Base-by-base conservation (phyloP, 2,888 invertebrate genomes). In the Caenorhabditis sinica region DNA sequence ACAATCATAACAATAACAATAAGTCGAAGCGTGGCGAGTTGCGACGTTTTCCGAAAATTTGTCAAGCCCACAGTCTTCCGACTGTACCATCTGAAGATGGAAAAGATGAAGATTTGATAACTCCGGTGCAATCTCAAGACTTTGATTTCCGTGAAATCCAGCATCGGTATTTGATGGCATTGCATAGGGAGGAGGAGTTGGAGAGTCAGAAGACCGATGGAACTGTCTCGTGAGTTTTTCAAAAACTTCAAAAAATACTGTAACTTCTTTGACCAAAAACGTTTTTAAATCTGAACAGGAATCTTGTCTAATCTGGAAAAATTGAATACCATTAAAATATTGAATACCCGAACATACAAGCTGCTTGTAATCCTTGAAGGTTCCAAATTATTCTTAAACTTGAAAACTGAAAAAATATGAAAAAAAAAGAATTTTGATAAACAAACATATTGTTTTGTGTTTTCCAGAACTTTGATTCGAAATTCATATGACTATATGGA, bases 81-180 rank as follows among this genome's bases (percentile, higher is more conserved):
- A 75, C 82, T 6, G 69, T 75, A 33, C 82, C 61, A n/a, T 82
- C 82, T n/a, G 69, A 69, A 25, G 75, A 71, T 23, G 61, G 45
- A 33, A 53, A 45, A 20, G 72, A 79, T 25, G 77, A 82, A 20
- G 71, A 75, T 5, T 65, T 75, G 33, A 75, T 75, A n/a, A 45
- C 61, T 2, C 69, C 75, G 5, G 71, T 60, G 15, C 73, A 69
- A 45, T 71, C 75, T 23, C 61, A 51, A 20, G 82, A 82, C 23
- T 84, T 84, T 23, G 83, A 84, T 75, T 84, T 84, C 25, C 80
- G 80, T 2, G 71, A 79, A n/a, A 25, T 84, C 3, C 79, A 84
- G 56, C 69, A 80, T 40, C 49, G 83, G 33, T 84, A 65, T 60
- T 68, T 84, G 80, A 65, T 65, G 51, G 71, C 72, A 3, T 40